Conservation (phyloP, 2,888 invertebrate species). For the Calameuta idolon region DNA sequence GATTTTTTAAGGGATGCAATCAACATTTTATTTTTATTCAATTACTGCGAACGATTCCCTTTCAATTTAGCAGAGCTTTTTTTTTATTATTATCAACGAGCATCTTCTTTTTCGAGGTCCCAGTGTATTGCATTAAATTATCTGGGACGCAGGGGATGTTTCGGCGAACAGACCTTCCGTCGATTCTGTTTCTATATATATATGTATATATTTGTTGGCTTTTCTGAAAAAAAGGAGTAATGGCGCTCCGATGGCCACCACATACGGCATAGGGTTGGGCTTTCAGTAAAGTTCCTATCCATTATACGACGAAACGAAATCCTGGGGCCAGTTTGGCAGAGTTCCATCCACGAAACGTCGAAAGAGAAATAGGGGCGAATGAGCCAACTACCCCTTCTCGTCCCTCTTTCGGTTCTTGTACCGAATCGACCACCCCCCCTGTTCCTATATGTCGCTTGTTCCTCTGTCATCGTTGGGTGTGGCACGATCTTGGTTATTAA, state of each 20-base stretch:
- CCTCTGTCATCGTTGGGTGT: constrained; percentile 1
- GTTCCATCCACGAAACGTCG: constrained; percentile 4
- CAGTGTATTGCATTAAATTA: neutral
- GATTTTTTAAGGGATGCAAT: neutral
- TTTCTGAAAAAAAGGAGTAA: neutral
- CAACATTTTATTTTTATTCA: neutral
- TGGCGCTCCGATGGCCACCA: neutral
- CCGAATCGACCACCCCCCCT: neutral
- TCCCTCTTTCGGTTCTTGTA: neutral
- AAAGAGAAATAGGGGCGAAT: constrained; percentile 4
- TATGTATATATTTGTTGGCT: neutral
- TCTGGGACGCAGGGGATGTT: neutral
- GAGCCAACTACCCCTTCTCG: neutral
- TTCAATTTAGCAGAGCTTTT: neutral
- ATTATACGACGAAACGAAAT: constrained; percentile 7
- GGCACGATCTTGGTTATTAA: neutral
- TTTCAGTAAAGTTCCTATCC: constrained; percentile 2
- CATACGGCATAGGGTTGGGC: neutral
- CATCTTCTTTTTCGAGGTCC: neutral
- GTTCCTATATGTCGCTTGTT: neutral
- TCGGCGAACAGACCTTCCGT: neutral
- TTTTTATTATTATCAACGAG: neutral
- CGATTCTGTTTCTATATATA: neutral
- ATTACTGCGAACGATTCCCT: neutral
- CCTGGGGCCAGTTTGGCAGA: constrained; percentile 1